These are phyloP conservation scores for Drosophila ogumai DNA, from an alignment of 1,140 invertebrate species.

Conservation along the genomic window DNA sequence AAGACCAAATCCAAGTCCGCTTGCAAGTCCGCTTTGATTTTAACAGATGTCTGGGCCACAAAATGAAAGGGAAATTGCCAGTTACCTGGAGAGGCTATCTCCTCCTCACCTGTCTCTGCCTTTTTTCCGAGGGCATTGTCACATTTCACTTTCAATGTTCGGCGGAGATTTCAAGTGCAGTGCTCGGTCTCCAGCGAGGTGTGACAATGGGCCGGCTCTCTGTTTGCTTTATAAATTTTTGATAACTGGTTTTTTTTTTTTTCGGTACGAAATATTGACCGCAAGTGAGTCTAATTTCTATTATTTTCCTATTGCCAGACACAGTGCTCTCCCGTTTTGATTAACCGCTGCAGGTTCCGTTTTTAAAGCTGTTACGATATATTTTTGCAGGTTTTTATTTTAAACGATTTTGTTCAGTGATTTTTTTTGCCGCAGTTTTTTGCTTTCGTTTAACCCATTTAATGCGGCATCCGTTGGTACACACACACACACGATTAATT, in stretches of 20 bases:
- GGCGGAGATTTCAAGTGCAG: conserved; percentile 38
- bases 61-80: conserved; percentile 74
- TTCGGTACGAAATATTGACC: conserved; percentile 55
- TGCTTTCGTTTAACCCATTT: conserved; percentile 84
- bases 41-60: conserved; percentile 29
- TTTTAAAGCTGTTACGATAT: conserved; percentile 69
- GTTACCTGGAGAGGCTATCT: conserved; percentile 14
- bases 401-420: conserved; percentile 24
- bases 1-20: background rate
- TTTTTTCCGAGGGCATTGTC: conserved; percentile 68
- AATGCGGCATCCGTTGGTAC: conserved; percentile 70
- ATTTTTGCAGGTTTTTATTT: conserved; percentile 57
- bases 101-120: conserved; percentile 7
- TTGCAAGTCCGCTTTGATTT: conserved; percentile 20
- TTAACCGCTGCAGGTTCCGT: conserved; percentile 51
- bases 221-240: conserved; percentile 43
- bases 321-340: conserved; percentile 23
- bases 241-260: conserved; percentile 43
- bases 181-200: conserved; percentile 36
- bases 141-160: conserved; percentile 78
- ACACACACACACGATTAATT: conserved; percentile 59
- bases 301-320: conserved; percentile 67
- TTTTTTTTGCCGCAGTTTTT: conserved; percentile 48
- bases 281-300: conserved; percentile 77
- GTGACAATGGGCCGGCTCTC: conserved; percentile 59